These are phyloP conservation scores for Geodia barretti DNA, from an alignment of 37 sponge, comb jelly and placozoan genomes.

Conservation along the genomic window DNA sequence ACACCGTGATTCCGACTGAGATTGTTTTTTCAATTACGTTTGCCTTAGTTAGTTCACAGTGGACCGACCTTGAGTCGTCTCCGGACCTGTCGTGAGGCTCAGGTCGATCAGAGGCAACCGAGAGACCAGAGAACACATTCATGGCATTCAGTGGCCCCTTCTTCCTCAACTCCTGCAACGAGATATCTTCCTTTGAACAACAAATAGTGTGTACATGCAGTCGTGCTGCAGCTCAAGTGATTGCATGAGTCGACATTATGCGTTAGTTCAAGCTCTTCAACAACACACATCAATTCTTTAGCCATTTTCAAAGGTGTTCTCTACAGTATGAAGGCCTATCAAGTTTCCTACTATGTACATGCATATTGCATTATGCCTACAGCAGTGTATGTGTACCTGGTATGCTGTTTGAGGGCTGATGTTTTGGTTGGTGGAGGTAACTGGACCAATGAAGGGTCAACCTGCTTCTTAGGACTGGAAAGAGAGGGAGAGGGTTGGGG, in stretches of 20 bases:
- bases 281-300: too few species aligned
- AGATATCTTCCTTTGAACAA: too few species aligned
- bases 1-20: too few species aligned
- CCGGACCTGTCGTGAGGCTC: neutral
- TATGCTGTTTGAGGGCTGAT: neutral
- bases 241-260: too few species aligned
- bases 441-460: conserved; percentile 2
- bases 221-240: too few species aligned
- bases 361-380: neutral
- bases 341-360: neutral
- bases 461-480: neutral
- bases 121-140: conserved; percentile 32
- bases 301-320: too few species aligned
- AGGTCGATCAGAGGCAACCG: neutral
- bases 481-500: conserved; percentile 17
- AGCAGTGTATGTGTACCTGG: too few species aligned
- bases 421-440: conserved; percentile 6
- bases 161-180: conserved; percentile 40
- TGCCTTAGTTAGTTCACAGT: neutral
- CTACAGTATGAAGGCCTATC: too few species aligned
- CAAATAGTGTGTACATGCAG: too few species aligned
- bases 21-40: neutral
- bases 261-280: too few species aligned
- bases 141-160: conserved; percentile 32
- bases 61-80: neutral